Conservation (phyloP, 1,140 invertebrate genomes). For the Drosophila nasuta region DNA sequence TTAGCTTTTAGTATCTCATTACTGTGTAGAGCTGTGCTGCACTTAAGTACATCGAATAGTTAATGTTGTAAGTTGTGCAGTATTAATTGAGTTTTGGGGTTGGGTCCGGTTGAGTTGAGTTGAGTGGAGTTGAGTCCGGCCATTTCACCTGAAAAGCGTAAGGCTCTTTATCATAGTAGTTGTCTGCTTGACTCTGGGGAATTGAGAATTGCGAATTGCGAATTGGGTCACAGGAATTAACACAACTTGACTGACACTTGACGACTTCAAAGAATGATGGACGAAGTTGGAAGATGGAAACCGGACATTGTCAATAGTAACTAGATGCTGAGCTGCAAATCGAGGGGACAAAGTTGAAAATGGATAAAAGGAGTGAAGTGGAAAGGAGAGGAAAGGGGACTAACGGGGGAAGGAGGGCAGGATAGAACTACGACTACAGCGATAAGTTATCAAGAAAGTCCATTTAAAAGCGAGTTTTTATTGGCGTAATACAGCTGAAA, state of each 20-base stretch:
- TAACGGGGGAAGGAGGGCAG: neutral
- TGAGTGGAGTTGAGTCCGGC: neutral
- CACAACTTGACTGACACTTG: conserved; percentile 3
- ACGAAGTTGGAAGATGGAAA: too few relatives aligned
- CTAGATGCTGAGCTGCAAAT: neutral
- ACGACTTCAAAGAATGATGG: conserved; percentile 9
- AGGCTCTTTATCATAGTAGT: neutral
- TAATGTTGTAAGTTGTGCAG: too few relatives aligned
- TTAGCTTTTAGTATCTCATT: too few relatives aligned
- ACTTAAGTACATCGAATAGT: too few relatives aligned
- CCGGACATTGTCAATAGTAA: conserved; percentile 12
- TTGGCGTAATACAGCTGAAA: conserved; percentile 36
- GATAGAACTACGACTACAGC: neutral
- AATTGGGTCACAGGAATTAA: neutral
- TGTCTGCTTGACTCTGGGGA: neutral
- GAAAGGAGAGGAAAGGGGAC: neutral
- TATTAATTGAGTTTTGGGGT: neutral
- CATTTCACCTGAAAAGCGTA: neutral
- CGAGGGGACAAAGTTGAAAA: neutral
- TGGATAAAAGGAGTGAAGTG: neutral
- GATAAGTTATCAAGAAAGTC: conserved; percentile 26
- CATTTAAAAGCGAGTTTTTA: conserved; percentile 35
- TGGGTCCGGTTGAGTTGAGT: too few relatives aligned
- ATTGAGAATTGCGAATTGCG: neutral
- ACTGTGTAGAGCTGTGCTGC: too few relatives aligned